Evolutionary conservation across 35 echinoderm and acorn worm species (phyloP).

Genomic region (Ophiothrix spiculata): DNA sequence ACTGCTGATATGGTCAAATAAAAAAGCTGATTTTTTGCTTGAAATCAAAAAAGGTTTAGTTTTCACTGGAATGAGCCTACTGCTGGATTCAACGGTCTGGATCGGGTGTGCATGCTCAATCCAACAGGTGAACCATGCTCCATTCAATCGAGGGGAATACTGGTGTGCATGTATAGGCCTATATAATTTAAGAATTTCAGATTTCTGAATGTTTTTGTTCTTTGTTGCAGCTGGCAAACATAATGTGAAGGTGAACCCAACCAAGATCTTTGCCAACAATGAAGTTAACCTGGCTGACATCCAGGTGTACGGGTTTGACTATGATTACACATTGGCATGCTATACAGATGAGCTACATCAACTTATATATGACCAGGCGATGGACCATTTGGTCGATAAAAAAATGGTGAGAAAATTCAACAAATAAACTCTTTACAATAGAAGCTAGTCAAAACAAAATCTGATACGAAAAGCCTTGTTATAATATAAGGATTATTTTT

Average conservation of each 20-base stretch:
- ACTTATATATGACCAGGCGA: constrained; percentile 79
- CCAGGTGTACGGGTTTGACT: constrained; percentile 92
- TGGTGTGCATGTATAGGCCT: no score
- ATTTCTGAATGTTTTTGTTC: neutral
- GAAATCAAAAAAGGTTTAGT: no score
- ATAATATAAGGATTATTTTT: no score
- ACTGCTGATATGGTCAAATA: no score
- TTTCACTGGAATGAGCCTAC: no score
- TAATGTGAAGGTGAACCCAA: constrained; percentile 53
- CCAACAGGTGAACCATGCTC: no score
- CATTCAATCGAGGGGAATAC: no score
- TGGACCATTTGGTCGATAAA: constrained; percentile 62
- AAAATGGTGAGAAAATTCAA: constrained; percentile 53
- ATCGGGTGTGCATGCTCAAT: no score
- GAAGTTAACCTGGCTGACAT: constrained; percentile 74
- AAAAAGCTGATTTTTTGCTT: no score
- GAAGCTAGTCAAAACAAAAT: neutral
- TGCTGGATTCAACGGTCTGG: no score
- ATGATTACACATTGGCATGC: constrained; percentile 91
- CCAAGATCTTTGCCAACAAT: constrained; percentile 91
- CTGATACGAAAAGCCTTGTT: no score
- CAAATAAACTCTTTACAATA: neutral
- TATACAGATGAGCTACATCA: constrained; percentile 84
- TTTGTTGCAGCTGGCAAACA: constrained; percentile 43
- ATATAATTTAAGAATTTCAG: no score